Conservation (phyloP, 37 sponge, comb jelly and placozoan species). For the Hexactinellida sp. region DNA sequence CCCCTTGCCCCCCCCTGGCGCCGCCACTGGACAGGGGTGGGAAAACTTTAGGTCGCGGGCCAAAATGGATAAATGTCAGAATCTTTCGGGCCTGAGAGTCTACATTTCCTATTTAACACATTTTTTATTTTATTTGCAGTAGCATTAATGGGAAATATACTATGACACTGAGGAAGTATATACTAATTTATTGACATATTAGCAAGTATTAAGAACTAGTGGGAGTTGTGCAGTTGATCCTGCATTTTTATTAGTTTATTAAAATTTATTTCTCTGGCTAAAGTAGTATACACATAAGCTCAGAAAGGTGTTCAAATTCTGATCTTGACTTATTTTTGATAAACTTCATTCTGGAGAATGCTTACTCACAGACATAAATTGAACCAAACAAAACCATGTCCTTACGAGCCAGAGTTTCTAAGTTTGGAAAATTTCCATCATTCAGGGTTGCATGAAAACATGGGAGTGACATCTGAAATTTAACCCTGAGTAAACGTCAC, state of each 20-base stretch:
- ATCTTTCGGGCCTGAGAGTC: no score
- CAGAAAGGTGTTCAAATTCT: background rate
- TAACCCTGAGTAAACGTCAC: background rate
- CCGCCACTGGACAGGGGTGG: no score
- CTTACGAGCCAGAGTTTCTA: background rate
- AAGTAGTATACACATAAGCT: background rate
- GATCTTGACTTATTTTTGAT: background rate
- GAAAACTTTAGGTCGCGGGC: no score
- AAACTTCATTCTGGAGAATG: background rate
- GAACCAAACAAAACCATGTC: background rate
- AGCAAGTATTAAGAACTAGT: background rate
- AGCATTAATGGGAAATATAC: no score
- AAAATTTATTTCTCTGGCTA: background rate
- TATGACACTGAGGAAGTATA: no score
- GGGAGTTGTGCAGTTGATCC: no score
- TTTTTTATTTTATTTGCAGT: no score
- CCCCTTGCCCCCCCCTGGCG: no score
- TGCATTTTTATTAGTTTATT: no score
- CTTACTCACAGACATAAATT: background rate
- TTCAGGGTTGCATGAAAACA: background rate
- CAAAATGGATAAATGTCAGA: no score
- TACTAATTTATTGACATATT: no score
- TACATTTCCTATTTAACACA: no score
- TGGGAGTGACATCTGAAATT: background rate
- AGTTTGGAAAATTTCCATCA: background rate